Percentiles rank a stretch among this genome's conserved stretches.
Conservation (phyloP, 2,797 vertebrate genomes). For the Balearica regulorum region DNA sequence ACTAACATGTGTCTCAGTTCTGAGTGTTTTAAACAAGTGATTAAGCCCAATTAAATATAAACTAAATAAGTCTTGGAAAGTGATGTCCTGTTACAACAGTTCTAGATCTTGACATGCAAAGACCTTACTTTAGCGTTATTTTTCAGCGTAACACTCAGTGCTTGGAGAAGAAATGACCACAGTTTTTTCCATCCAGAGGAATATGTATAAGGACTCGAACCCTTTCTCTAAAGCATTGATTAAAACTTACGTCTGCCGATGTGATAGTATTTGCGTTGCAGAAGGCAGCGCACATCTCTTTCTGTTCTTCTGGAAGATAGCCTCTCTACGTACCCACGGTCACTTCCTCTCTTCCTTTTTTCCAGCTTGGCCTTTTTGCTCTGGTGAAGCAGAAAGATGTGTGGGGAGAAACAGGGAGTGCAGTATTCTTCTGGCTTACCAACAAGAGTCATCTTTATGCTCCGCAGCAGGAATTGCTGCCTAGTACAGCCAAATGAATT, state of each 20-base stretch:
- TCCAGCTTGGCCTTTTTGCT: neutral
- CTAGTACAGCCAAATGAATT: neutral
- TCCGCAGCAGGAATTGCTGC: neutral
- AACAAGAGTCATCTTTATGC: neutral
- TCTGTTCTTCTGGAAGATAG: neutral
- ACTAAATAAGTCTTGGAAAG: neutral
- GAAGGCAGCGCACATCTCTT: neutral
- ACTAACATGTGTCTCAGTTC: neutral
- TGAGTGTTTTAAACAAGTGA: neutral
- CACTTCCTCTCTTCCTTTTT: neutral
- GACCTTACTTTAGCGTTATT: neutral
- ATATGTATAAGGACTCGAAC: neutral
- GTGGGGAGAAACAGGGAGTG: neutral
- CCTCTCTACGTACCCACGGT: neutral
- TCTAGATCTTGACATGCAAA: neutral
- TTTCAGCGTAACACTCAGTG: neutral
- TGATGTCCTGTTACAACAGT: neutral
- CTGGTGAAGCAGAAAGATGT: neutral
- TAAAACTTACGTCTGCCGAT: neutral
- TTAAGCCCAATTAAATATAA: neutral
- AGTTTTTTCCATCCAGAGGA: neutral
- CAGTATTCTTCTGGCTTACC: neutral
- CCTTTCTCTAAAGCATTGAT: neutral
- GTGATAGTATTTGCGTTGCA: neutral
- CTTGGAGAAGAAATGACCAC: neutral